Evolutionary conservation across 2,113 vertebrate species (phyloP).

Genomic region (Nannospalax galili): DNA sequence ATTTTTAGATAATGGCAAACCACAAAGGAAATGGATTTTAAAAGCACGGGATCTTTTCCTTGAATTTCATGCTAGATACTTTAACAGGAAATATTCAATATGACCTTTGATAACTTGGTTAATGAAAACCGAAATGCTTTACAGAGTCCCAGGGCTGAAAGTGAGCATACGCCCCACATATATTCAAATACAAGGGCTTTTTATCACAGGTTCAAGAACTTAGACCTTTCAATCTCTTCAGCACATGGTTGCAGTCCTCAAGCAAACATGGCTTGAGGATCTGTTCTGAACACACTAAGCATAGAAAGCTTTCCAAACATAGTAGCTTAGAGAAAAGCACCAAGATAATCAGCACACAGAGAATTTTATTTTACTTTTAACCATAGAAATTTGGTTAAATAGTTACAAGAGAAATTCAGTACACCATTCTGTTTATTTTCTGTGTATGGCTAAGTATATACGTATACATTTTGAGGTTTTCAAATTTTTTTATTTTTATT

Average conservation of each 20-base stretch:
- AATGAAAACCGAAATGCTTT: background rate
- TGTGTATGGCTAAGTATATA: background rate
- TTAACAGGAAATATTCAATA: conserved; percentile 24
- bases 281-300: conserved; percentile 7
- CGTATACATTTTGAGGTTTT: background rate
- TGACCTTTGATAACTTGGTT: background rate
- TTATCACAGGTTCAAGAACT: background rate
- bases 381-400: background rate
- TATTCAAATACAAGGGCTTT: background rate
- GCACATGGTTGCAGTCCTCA: background rate
- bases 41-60: conserved; percentile 1
- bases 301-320: background rate
- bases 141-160: background rate
- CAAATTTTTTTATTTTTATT: no score
- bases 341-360: background rate
- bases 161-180: background rate
- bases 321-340: background rate
- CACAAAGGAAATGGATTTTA: background rate
- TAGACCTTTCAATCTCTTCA: background rate
- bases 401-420: background rate
- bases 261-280: background rate
- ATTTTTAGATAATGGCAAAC: conserved; percentile 5
- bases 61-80: conserved; percentile 3
- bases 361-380: background rate
- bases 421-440: background rate